Evolutionary conservation across 2,797 vertebrate species (phyloP), one percentile per base, ranked within the genome.

Genomic region (Lagorchestes hirsutus): DNA sequence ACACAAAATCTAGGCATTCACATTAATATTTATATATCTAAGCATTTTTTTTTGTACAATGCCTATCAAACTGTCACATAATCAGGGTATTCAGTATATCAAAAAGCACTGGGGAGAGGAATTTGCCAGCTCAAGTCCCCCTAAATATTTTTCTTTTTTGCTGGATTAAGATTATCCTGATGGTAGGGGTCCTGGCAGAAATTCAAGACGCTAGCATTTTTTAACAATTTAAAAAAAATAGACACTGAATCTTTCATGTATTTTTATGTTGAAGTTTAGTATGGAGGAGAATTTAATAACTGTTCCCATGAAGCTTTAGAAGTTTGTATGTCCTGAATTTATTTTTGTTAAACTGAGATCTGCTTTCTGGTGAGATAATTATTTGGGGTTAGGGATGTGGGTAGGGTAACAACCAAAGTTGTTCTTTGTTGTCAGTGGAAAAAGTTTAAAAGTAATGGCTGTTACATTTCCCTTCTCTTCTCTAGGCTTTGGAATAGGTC

Each of bases 61-160:
- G 96, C 96, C 96, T 90, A 97, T 98, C 98, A 98, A 98, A 96
- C 96, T 97, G 97, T 98, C 97, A 96, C 94, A 97, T 95, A 93
- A 96, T 96, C 97, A 92, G 96, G 57, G 90, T 55, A 97, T 97
- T 95, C 95, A 29, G 96, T 98, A 97, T 96, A 97, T 98, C 97
- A 97, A 95, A 94, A 1, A 55, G 67, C 96, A 94, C 95, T 82
- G 40, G 97, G 95, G 97, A 97, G 57, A 97, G 91, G 24, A 92
- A 62, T 92, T 95, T 57, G 96, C 92, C 0, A 0, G 96, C 93
- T 93, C 97, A 59, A 1, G 91, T 97, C 97, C 95, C 92, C 95
- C 90, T 96, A 97, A 98, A 97, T 97, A 97, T 97, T 98, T 97
- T 97, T 93, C 95, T 96, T 97, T 96, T 93, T 96, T 93, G 91